Conservation (phyloP, 2,113 vertebrate species). For the Chaenogobius annularis region DNA sequence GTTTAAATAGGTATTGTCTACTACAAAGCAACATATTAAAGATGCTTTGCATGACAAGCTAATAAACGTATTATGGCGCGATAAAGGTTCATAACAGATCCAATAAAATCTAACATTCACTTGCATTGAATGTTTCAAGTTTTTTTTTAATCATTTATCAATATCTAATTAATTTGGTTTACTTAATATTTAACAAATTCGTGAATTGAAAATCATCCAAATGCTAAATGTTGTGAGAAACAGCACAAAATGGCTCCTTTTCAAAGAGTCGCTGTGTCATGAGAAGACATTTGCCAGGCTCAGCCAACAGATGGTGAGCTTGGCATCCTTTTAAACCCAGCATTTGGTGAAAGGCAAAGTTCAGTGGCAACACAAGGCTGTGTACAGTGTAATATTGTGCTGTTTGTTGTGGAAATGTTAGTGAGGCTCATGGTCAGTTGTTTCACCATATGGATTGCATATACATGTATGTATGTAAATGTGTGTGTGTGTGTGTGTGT, state of each 20-base stretch:
- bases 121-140: no score
- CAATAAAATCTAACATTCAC: no score
- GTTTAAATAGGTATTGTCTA: no score
- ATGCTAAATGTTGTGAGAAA: conserved; percentile 16
- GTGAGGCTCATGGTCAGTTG: background rate
- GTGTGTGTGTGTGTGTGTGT: background rate
- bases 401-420: conserved; percentile 24
- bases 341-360: conserved; percentile 43
- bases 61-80: no score
- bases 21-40: no score
- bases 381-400: conserved; percentile 18
- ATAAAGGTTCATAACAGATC: no score
- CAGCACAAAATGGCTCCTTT: conserved; percentile 44
- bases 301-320: conserved; percentile 61
- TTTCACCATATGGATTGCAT: background rate
- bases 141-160: no score
- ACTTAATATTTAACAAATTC: background rate
- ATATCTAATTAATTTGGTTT: background rate
- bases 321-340: conserved; percentile 41
- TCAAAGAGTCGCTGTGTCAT: conserved; percentile 44
- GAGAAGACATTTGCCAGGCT: conserved; percentile 32
- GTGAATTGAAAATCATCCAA: background rate
- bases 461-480: background rate
- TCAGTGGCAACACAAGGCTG: conserved; percentile 35
- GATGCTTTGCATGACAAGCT: background rate